Evolutionary conservation across 2,888 invertebrate genomes (phyloP), one percentile per base, ranked within the genome.

Genomic region (Apamea crenata): DNA sequence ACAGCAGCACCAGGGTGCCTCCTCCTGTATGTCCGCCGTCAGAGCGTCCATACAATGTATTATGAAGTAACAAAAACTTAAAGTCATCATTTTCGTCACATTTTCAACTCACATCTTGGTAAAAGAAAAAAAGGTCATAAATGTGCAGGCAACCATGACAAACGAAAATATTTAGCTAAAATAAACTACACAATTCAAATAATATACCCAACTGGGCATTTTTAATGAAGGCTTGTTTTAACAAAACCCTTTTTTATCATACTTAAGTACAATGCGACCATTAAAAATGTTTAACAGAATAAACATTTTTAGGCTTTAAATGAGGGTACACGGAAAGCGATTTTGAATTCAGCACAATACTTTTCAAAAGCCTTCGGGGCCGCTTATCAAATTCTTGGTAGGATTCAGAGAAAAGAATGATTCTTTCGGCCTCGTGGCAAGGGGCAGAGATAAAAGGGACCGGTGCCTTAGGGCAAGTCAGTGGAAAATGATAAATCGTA

Each of bases 401-500:
- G 84, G 84, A 85, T 88, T 89, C 85, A 87, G 86, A 87, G 85
- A 88, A 90, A 90, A 89, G 80, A 91, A 92, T 91, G 86, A 91
- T 91, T 91, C 83, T 90, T 90, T 90, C 53, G 80, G 80, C 74
- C 87, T 76, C 76, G 75, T 83, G 81, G 86, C 80, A 87, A 88
- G 84, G 90, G 80, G 66, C 67, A 74, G 69, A 90, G 92, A 93
- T 93, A 92, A 93, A 93, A 90, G 90, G 88, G 89, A 89, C 88
- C 88, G 88, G 61, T 74, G 89, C 90, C 90, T 79, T 70, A 81
- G 87, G 91, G 89, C 89, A 90, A 92, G 91, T 90, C 91, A 88
- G 88, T 91, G 91, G 87, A 89, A 93, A 91, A 92, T 94, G 92
- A 93, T 93, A 92, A 91, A 93, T 93, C 86, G 87, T 85, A 80